A percentile compares a stretch with the other conserved stretches of the same genome.
Evolutionary conservation across 2,113 vertebrate species (phyloP).

Genomic region (Hyla sarda): DNA sequence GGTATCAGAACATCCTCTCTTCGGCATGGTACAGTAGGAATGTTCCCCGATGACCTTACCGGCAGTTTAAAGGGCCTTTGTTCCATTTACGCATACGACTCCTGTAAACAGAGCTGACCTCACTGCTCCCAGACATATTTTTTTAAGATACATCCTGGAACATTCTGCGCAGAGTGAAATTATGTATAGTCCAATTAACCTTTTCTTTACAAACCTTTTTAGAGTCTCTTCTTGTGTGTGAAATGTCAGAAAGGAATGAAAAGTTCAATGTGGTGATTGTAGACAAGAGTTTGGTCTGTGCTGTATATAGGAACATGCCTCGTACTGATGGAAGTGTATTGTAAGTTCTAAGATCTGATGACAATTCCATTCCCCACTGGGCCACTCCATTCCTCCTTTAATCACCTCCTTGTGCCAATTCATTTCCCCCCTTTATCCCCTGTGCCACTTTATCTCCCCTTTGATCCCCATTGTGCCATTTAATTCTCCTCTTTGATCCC

Average conservation of each 20-base stretch:
- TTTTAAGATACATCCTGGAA: background rate
- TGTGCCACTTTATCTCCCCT: too few relatives aligned
- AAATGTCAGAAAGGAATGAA: conserved; percentile 30
- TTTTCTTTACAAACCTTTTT: conserved; percentile 24
- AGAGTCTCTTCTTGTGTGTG: background rate
- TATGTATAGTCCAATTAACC: conserved; percentile 8
- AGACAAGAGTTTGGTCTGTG: background rate
- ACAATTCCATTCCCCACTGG: too few relatives aligned
- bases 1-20: background rate
- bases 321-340: background rate
- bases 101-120: background rate
- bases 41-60: background rate
- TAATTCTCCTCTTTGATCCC: too few relatives aligned
- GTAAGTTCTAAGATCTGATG: background rate
- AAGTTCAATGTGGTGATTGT: background rate
- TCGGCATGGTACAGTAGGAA: background rate
- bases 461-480: too few relatives aligned
- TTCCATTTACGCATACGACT: background rate
- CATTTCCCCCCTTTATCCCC: too few relatives aligned
- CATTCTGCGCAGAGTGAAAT: background rate
- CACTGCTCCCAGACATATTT: background rate
- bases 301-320: background rate
- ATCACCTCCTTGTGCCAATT: too few relatives aligned
- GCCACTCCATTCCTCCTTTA: too few relatives aligned
- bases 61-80: background rate